A percentile compares a stretch with the other conserved stretches of the same genome.
Conservation (phyloP, 2,113 vertebrate species). For the Hypocryptadius cinnamomeus region DNA sequence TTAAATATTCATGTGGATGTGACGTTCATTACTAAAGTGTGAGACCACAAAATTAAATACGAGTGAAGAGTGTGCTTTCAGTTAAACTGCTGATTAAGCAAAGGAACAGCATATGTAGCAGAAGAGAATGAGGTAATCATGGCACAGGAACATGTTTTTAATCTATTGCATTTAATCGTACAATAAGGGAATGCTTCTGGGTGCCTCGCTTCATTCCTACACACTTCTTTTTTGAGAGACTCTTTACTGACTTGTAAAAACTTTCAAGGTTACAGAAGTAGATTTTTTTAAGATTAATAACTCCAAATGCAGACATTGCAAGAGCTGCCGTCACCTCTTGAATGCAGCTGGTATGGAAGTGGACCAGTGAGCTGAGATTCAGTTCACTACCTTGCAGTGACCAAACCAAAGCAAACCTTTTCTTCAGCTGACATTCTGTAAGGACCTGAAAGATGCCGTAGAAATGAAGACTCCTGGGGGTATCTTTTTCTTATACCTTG, state of each 20-base stretch:
- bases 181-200: not conserved
- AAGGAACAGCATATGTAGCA: not conserved
- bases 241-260: not conserved
- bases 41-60: not conserved
- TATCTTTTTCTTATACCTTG: not conserved
- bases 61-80: not conserved
- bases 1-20: constrained; percentile 27
- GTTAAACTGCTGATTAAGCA: constrained; percentile 38
- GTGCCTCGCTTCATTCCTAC: not conserved
- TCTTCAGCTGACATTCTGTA: not conserved
- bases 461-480: not conserved
- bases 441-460: not conserved
- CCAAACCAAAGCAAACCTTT: not conserved
- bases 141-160: not conserved
- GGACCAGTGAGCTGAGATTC: not conserved
- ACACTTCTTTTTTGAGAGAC: not conserved
- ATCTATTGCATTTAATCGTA: not conserved
- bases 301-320: not conserved
- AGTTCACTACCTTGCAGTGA: not conserved
- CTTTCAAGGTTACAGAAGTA: not conserved
- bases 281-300: not conserved
- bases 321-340: not conserved
- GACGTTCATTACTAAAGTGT: not conserved
- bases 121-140: not conserved
- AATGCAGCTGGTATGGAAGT: not conserved